phyloP scores from a whole-genome alignment of 2,888 invertebrate species.

The Gastracanthus pulcherrimus region DNA sequence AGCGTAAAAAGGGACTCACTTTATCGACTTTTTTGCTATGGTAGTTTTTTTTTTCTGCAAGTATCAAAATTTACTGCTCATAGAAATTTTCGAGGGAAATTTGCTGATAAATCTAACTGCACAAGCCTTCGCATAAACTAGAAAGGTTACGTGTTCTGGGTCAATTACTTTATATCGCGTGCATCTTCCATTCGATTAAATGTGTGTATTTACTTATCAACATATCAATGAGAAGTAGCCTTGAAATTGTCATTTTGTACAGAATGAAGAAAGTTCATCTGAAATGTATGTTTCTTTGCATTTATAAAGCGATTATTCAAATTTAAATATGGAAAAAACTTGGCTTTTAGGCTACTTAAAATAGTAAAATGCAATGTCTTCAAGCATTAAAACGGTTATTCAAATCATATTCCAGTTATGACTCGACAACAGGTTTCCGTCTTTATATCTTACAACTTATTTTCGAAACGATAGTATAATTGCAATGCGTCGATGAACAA shows the following conservation, averaged over 20 bases:
- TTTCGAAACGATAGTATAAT: background rate
- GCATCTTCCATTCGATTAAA: background rate
- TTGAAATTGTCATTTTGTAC: background rate
- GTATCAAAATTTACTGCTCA: background rate
- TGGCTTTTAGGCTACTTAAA: background rate
- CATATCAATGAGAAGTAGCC: background rate
- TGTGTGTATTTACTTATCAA: background rate
- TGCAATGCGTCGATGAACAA: background rate
- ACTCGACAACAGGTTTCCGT: background rate
- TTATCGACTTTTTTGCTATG: background rate
- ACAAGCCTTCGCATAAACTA: background rate
- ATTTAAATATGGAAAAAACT: background rate
- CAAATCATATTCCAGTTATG: constrained; percentile 7
- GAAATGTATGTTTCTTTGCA: background rate
- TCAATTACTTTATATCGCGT: constrained; percentile 30
- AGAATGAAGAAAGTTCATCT: background rate
- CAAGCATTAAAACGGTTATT: background rate
- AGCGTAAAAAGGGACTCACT: too few relatives aligned
- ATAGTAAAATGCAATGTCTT: background rate
- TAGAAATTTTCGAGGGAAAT: background rate
- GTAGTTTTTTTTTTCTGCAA: background rate
- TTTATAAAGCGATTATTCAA: background rate
- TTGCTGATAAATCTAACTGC: constrained; percentile 1
- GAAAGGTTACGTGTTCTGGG: constrained; percentile 43
- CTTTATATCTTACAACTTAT: background rate